A percentile compares a stretch with the other conserved stretches of the same genome.
Evolutionary conservation across 2,797 vertebrate genomes (phyloP).

Genomic region (Coranthus polyacanthus): DNA sequence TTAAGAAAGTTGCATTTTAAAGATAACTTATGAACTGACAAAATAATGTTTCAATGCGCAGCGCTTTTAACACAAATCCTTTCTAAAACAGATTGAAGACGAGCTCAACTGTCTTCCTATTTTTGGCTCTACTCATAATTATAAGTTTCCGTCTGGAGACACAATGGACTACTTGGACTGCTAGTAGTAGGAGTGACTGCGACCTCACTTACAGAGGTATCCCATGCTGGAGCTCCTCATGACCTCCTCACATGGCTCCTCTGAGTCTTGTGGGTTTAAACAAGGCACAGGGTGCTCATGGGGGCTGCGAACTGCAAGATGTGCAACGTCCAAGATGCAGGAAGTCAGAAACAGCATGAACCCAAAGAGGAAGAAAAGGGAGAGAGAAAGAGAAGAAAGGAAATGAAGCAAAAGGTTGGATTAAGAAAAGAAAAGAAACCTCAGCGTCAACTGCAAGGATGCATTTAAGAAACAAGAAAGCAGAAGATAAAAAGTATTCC

Average conservation of each 20-base stretch:
- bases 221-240: constrained; percentile 94
- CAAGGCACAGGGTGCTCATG: constrained; percentile 92
- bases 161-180: neutral
- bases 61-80: neutral
- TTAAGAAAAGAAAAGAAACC: constrained; percentile 19
- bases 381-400: constrained; percentile 16
- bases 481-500: neutral
- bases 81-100: neutral
- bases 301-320: constrained; percentile 87
- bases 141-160: neutral
- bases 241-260: constrained; percentile 89
- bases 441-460: constrained; percentile 1
- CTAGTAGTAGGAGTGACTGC: constrained; percentile 22
- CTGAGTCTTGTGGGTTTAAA: constrained; percentile 87
- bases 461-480: constrained; percentile 2
- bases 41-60: neutral
- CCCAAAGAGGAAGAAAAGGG: constrained; percentile 19
- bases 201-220: constrained; percentile 87
- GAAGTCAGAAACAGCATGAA: constrained; percentile 50
- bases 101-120: neutral
- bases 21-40: neutral
- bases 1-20: neutral
- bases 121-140: neutral
- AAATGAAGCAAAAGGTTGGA: constrained; percentile 34
- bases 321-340: constrained; percentile 40